Percentiles rank a stretch among this genome's conserved stretches.
Evolutionary conservation across 2,888 invertebrate species (phyloP).

Genomic region (Alcis repandata): DNA sequence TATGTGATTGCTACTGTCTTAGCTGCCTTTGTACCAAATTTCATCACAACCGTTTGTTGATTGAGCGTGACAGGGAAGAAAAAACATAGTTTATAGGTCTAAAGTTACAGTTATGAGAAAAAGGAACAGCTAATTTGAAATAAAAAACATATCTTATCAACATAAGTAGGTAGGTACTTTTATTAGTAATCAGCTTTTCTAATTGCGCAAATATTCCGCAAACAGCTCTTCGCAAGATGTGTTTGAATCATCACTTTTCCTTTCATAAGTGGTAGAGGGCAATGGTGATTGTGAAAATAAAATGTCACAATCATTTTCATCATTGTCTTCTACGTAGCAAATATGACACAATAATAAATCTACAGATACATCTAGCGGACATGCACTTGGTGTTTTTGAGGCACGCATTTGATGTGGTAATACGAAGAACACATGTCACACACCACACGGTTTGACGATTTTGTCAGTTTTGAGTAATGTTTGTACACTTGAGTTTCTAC

Average conservation of each 20-base stretch:
- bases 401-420: constrained; percentile 34
- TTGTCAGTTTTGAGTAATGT: constrained; percentile 32
- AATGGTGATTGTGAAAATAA: constrained; percentile 6
- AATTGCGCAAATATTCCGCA: constrained; percentile 7
- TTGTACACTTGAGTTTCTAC: constrained; percentile 29
- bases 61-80: constrained; percentile 5
- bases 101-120: constrained; percentile 5
- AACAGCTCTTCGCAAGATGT: constrained; percentile 9
- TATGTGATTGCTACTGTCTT: constrained; percentile 7
- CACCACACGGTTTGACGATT: constrained; percentile 27
- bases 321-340: constrained; percentile 24
- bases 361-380: constrained; percentile 33
- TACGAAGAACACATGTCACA: constrained; percentile 38
- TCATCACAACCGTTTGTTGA: constrained; percentile 5
- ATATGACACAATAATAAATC: constrained; percentile 28
- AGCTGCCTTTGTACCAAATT: constrained; percentile 7
- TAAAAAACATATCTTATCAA: background rate
- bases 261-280: constrained; percentile 4
- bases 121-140: background rate
- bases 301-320: constrained; percentile 2
- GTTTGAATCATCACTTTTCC: constrained; percentile 14
- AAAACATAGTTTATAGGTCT: constrained; percentile 2
- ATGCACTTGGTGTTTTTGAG: constrained; percentile 29
- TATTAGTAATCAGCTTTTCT: background rate
- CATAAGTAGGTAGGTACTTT: background rate